Conservation (phyloP, 2,797 vertebrate species). For the Rhabdomys pumilio region DNA sequence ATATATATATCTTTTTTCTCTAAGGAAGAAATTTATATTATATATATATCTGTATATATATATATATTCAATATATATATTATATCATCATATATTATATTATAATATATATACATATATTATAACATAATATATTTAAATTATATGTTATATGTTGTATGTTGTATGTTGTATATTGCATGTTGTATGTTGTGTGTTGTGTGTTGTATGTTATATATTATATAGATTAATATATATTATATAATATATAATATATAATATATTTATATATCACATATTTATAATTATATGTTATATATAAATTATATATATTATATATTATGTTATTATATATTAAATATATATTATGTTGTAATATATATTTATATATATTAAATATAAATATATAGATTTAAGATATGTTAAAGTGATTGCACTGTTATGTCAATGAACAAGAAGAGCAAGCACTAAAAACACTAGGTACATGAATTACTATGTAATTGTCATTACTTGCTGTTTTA, state of each 20-base stretch:
- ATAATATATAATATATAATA: no score
- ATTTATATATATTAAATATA: no score
- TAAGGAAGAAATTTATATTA: no score
- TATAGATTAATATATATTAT: not conserved
- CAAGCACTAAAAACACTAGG: constrained; percentile 5
- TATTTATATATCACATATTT: not conserved
- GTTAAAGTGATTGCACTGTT: not conserved
- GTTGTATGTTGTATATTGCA: no score
- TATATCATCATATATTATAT: not conserved
- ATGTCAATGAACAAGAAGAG: not conserved
- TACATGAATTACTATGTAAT: not conserved
- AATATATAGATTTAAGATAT: constrained; percentile 20
- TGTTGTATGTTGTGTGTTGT: no score
- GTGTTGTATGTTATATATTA: not conserved
- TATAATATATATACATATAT: not conserved
- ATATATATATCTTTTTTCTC: not conserved
- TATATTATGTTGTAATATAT: no score
- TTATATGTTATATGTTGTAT: no score
- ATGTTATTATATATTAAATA: no score
- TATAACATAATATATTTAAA: no score
- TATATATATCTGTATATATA: not conserved
- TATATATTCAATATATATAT: not conserved
- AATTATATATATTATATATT: no score
- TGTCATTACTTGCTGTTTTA: constrained; percentile 25
- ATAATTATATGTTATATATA: not conserved